These are phyloP conservation scores for Tylochromis polylepis DNA, from an alignment of 2,113 vertebrate genomes.

Conservation along the genomic window DNA sequence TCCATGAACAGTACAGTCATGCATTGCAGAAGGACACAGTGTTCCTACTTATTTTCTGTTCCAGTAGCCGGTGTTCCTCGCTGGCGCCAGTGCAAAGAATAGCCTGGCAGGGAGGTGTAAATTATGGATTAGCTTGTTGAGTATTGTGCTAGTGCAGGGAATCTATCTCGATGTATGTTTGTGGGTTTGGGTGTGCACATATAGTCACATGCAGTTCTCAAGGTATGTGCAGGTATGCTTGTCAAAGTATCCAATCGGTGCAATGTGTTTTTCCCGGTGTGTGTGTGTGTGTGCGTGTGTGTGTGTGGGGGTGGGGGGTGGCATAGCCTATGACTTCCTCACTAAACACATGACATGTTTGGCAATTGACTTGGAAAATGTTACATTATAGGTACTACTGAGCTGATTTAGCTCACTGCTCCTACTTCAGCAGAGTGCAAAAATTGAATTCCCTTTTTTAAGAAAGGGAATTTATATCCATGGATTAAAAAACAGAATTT, in stretches of 20 bases:
- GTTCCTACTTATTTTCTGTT: slow-evolving; percentile 50
- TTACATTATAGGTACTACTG: not conserved
- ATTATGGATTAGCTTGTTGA: slow-evolving; percentile 67
- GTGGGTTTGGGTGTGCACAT: not conserved
- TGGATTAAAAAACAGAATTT: not conserved
- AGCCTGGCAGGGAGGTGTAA: slow-evolving; percentile 60
- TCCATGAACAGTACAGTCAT: slow-evolving; percentile 19
- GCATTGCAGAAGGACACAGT: slow-evolving; percentile 36
- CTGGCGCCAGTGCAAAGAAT: slow-evolving; percentile 51
- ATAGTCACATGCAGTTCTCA: not conserved
- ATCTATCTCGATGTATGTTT: not conserved
- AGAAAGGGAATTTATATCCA: not conserved
- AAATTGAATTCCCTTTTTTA: not conserved
- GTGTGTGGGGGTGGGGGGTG: not conserved
- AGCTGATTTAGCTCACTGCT: not conserved
- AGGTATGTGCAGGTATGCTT: not conserved
- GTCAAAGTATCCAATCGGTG: not conserved
- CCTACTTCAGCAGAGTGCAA: not conserved
- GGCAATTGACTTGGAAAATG: not conserved
- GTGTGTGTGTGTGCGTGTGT: not conserved
- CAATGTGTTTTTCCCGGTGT: not conserved
- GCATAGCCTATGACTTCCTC: not conserved
- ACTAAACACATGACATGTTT: not conserved
- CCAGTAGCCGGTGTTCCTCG: slow-evolving; percentile 50
- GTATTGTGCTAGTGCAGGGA: slow-evolving; percentile 27